Evolutionary conservation across 2,113 vertebrate genomes (phyloP).

Genomic region (Xiphophorus couchianus): DNA sequence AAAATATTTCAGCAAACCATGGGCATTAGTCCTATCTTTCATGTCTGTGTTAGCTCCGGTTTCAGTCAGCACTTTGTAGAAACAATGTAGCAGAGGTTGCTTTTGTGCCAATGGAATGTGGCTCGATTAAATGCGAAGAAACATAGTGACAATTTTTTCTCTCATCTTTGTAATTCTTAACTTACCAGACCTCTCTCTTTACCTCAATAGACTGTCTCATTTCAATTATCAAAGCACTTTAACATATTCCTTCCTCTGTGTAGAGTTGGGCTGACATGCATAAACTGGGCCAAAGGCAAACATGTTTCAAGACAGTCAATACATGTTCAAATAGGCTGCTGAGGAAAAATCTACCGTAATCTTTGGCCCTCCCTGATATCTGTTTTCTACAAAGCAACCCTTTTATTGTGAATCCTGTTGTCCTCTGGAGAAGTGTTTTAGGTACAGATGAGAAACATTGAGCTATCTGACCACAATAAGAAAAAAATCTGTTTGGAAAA

Average conservation of each 20-base stretch:
- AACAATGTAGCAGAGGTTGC: conserved; percentile 6
- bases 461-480: neutral
- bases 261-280: conserved; percentile 53
- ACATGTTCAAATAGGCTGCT: conserved; percentile 26
- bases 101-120: conserved; percentile 16
- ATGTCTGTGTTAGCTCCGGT: conserved; percentile 19
- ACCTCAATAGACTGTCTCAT: conserved; percentile 31
- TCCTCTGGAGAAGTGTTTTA: neutral
- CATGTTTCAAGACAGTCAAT: conserved; percentile 24
- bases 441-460: neutral
- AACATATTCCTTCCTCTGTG: conserved; percentile 15
- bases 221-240: conserved; percentile 27
- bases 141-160: conserved; percentile 15
- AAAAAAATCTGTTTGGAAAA: neutral
- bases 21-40: conserved; percentile 20
- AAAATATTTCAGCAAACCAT: conserved; percentile 17
- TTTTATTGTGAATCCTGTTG: neutral
- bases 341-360: conserved; percentile 4
- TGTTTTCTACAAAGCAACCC: neutral
- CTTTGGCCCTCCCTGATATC: conserved; percentile 13
- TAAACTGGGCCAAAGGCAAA: conserved; percentile 51
- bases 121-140: conserved; percentile 15
- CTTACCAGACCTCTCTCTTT: conserved; percentile 22
- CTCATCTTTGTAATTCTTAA: conserved; percentile 34
- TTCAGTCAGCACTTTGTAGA: conserved; percentile 9